phyloP scores from a whole-genome alignment of 2,797 vertebrate species.

The Pseudochromis fuscus region DNA sequence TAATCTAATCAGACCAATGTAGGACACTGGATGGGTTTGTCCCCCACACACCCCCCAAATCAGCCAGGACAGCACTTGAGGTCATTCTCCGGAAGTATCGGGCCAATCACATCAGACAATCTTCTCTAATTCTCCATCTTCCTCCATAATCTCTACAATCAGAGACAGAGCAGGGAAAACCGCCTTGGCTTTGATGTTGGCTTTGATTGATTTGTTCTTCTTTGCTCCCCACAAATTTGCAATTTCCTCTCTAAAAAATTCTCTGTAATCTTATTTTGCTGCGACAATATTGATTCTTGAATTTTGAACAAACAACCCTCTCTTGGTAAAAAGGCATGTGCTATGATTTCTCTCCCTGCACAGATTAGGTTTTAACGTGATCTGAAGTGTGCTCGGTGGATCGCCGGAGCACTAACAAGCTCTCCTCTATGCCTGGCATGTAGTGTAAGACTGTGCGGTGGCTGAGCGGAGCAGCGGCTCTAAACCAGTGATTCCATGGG shows the following conservation, averaged over 20 bases:
- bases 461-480: slow-evolving; percentile 53
- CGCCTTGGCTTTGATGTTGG: slow-evolving; percentile 67
- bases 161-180: slow-evolving; percentile 73
- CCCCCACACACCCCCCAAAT: slow-evolving; percentile 74
- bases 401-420: slow-evolving; percentile 37
- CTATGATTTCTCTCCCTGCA: slow-evolving; percentile 19
- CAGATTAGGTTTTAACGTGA: slow-evolving; percentile 52
- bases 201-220: slow-evolving; percentile 67
- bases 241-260: slow-evolving; percentile 51
- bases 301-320: slow-evolving; percentile 61
- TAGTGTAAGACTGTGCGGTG: slow-evolving; percentile 62
- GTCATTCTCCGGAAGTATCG: slow-evolving; percentile 75
- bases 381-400: slow-evolving; percentile 43
- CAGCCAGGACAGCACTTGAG: slow-evolving; percentile 76
- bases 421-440: slow-evolving; percentile 45
- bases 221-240: slow-evolving; percentile 49
- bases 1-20: slow-evolving; percentile 84
- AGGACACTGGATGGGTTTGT: slow-evolving; percentile 80
- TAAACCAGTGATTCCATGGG: slow-evolving; percentile 57
- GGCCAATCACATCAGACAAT: slow-evolving; percentile 79
- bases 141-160: slow-evolving; percentile 82
- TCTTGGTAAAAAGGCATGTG: slow-evolving; percentile 24
- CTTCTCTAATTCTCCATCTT: slow-evolving; percentile 79
- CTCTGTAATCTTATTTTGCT: slow-evolving; percentile 63
- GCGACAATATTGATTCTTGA: slow-evolving; percentile 66